Base-by-base conservation (phyloP, 2,888 invertebrate species). In the Cylloceria caligata region DNA sequence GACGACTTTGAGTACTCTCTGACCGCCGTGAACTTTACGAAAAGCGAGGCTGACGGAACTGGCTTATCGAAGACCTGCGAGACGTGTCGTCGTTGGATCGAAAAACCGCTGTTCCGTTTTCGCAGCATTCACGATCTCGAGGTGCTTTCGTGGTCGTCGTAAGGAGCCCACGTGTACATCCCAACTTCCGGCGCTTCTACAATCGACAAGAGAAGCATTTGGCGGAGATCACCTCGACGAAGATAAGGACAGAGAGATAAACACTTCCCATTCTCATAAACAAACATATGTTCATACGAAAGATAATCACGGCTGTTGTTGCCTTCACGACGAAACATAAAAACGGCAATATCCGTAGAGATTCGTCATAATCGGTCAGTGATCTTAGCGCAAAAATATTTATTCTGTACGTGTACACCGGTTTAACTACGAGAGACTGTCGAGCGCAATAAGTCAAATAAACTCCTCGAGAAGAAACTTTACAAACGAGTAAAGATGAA, bases 1-100 rank as follows among this genome's bases (percentile, higher is more conserved):
- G 27, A 55, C 30, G 27, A 55, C 39, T 60, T 47, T 47, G 45
- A 62, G 47, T 39, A 82, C 79, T 81, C 80, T 65, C 79, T 42
- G 64, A 57, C 52, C 86, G 83, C 87, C 88, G 74, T 88, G 87
- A 88, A 87, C 88, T 87, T 88, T 86, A 80, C 81, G 82, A 85
- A 85, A 79, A 84, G 83, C 83, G 80, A 85, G 62, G 76, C 71
- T 84, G 85, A 88, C 87, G 81, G 86, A 34, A 57, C 45, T 2
- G 30, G 30, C 16, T 30, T 13, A n/a, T 30, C 76, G 55, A n/a
- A 21, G 5, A 24, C n/a, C 13, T 39, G n/a, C 47, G 57, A 72
- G 88, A 88, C 86, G 42, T 39, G 24, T 11, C 67, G 72, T 68
- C 49, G 55, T 30, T 16, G 55, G 55, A 57, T 57, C 30, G 68